phyloP scores from a whole-genome alignment of 23 tunicate species.

The Diplosoma virens region DNA sequence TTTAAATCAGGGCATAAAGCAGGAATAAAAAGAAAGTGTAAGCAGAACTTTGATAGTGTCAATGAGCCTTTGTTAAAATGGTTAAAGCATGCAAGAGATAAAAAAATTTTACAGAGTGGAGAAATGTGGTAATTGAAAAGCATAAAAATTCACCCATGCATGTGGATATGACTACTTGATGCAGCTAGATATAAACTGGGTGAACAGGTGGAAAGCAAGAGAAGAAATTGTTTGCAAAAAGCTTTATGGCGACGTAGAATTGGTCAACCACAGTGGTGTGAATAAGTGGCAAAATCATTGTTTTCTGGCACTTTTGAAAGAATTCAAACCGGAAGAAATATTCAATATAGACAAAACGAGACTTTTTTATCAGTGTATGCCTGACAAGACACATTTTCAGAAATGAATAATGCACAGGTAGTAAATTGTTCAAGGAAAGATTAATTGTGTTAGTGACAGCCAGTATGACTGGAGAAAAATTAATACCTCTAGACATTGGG shows the following conservation, averaged over 20 bases:
- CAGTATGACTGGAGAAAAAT: not conserved
- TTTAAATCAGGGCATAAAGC: not conserved
- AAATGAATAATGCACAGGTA: not conserved
- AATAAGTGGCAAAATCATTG: not conserved
- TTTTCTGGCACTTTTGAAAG: not conserved
- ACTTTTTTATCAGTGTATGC: not conserved
- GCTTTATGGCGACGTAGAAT: not conserved
- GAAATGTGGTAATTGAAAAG: not conserved
- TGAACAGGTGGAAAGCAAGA: not conserved
- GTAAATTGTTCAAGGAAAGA: not conserved
- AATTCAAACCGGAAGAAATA: not conserved
- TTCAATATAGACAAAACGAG: not conserved
- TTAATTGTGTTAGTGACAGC: not conserved
- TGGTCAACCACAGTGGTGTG: not conserved
- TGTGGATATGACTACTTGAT: not conserved
- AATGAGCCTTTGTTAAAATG: not conserved
- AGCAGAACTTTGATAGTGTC: not conserved
- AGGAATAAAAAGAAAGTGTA: not conserved
- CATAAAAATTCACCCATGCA: not conserved
- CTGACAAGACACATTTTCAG: not conserved
- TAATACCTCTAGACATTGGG: not conserved
- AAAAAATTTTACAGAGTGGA: not conserved
- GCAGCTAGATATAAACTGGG: not conserved
- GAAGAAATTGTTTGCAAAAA: not conserved
- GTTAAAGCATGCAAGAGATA: not conserved